Base-by-base conservation (phyloP, 2,888 invertebrate species). In the Rhyacophila evoluta region DNA sequence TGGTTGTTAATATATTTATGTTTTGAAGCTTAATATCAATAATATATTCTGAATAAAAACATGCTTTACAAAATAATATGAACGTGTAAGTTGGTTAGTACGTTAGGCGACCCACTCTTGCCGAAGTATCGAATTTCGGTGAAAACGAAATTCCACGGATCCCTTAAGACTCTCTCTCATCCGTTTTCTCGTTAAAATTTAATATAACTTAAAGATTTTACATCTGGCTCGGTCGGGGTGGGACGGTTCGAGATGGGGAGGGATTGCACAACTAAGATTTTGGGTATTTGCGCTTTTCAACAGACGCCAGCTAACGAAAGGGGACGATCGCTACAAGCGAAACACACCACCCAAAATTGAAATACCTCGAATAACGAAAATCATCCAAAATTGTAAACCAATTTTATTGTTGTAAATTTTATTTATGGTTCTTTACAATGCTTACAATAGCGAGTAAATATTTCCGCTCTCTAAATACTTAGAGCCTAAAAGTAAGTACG, bases 171-270 rank as follows among this genome's bases (percentile, higher is more conserved):
- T 74, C 78, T 74, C 78, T 74, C 78, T 74, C 78, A 78, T 78
- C 75, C 78, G 75, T 78, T 80, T 80, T 80, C 80, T 78, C 78
- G 78, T 80, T 80, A 80, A 80, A 80, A 80, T 75, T 80, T 80
- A 80, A 80, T 80, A 78, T 78, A 78, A 80, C 80, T 80, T 80
- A 75, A 72, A 80, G 78, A 80, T 78, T 80, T 72, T 78, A 73
- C 78, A 75, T 78, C 72, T 78, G 73, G 55, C 73, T 74, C 71
- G 74, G 67, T 33, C 38, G 55, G 77, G 68, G 55, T 68, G 79
- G 39, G 73, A 10, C 36, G 75, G 71, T 70, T 37, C 25, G 25
- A 19, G 27, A 8, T n/a, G 19, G 19, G 72, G 37, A 1, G 37
- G 10, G n/a, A 27, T 8, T 27, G 12, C 28, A 41, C 28, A 41